Evolutionary conservation across 2,113 vertebrate genomes (phyloP), one percentile per base, ranked within the genome.

Genomic region (Chaetorhynchus papuensis): DNA sequence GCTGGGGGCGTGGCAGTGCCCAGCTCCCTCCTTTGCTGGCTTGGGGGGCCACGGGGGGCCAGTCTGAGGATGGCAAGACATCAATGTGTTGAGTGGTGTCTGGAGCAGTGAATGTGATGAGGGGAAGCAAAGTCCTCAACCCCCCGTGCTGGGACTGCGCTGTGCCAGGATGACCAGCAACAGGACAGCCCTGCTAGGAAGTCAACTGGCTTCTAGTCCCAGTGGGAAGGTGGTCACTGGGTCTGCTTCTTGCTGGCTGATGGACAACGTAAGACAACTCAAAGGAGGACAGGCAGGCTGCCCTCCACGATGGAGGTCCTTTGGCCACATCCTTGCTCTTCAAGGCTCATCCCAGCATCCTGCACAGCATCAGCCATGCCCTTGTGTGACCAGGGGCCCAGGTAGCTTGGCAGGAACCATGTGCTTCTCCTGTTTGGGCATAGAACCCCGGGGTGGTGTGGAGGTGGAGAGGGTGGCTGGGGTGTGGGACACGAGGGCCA

Each of bases 401-500:
- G 66, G 52, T 1, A 41, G 30, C 1, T 15, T 37, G 44, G 28
- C n/a, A 56, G 22, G 60, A 52, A n/a, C 37, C 1, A 0, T 3
- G 1, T 22, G 5, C 23, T 54, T 10, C 78, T 72, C 9, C 1
- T 39, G 1, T 14, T 30, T 77, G 50, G 59, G 45, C 31, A 72
- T 61, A 72, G 63, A 7, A 6, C 20, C 11, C 27, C 4, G 1
- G 14, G 21, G 22, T 2, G 1, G 10, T 18, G 20, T n/a, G 49
- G 66, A 66, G 35, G 4, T 33, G 69, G 20, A 42, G 72, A 39
- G 8, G 3, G 10, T 79, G 88, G 16, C n/a, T 49, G 72, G 28
- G 75, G 41, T 0, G 0, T 37, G 35, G 49, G 14, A 44, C 21
- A 30, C 0, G 1, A 85, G 80, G 66, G 39, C 15, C 14, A 4